Base-by-base conservation (phyloP, 2,888 invertebrate species). In the Drosophila atroscutellata region DNA sequence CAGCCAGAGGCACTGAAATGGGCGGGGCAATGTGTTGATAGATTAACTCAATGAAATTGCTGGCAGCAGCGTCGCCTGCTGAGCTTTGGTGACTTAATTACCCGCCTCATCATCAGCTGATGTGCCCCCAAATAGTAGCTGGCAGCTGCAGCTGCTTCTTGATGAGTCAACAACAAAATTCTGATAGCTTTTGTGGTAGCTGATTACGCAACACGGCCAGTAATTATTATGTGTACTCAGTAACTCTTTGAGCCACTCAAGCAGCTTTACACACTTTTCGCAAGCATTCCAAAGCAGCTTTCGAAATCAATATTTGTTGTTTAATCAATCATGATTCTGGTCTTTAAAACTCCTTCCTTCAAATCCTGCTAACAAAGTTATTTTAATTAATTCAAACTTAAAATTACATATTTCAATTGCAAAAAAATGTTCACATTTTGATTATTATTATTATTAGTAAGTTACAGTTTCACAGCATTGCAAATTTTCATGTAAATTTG, bases 1-100 rank as follows among this genome's bases (percentile, higher is more conserved):
- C 24, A 24, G 45, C 45, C 45, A 45, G 45, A 24, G 45, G 45
- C 34, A 50, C 51, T 49, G 59, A 30, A 30, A 36, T 57, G 42
- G 64, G 74, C 62, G 65, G 70, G 70, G 30, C 72, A 66, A 39
- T 69, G 68, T 71, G 78, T 78, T 84, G 84, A 84, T 89, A 89
- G 84, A 84, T 84, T 84, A 84, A 84, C 79, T 78, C 79, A 73
- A 86, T 83, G 77, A 63, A 83, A 65, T 72, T 67, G 72, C 62
- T 84, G 89, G 84, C 83, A 84, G 60, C 65, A 57, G 36, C 54
- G 34, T 2, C 54, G 71, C 67, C 72, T 47, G 70, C 69, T 55
- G 64, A 60, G 75, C 54, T 42, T 58, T 62, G 71, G 51, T 63
- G 66, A 71, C 76, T 80, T 80, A 77, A 77, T 77, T 77, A 76